Evolutionary conservation across 2,888 invertebrate species (phyloP).

Genomic region (Chymomyza procnemis): DNA sequence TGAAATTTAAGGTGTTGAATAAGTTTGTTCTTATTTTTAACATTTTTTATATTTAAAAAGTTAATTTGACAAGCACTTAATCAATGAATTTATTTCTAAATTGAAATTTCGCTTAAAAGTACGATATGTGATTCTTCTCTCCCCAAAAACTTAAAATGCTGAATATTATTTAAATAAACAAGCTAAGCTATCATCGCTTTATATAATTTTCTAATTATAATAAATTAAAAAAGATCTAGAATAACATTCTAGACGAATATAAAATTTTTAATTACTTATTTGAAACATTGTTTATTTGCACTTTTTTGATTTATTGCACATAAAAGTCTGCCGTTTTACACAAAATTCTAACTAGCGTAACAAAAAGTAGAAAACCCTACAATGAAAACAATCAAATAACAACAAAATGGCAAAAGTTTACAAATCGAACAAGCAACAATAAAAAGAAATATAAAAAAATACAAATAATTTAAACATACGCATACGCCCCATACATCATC

Average conservation of each 20-base stretch:
- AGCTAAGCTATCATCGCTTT: neutral
- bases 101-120: no score
- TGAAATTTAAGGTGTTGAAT: no score
- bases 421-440: slow-evolving; percentile 26
- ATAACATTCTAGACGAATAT: neutral
- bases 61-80: no score
- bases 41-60: no score
- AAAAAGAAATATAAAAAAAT: neutral
- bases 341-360: neutral
- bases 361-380: slow-evolving; percentile 21
- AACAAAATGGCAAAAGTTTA: slow-evolving; percentile 16
- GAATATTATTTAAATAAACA: neutral
- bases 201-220: neutral
- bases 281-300: neutral
- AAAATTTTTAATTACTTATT: neutral
- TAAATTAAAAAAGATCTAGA: neutral
- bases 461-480: slow-evolving; percentile 25
- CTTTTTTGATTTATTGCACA: neutral
- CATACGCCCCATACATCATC: slow-evolving; percentile 54
- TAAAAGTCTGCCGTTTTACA: neutral
- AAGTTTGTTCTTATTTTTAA: no score
- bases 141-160: no score
- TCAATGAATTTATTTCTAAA: no score
- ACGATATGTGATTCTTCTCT: no score
- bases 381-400: slow-evolving; percentile 20